Conservation (phyloP, 2,797 vertebrate genomes). For the Manis javanica region DNA sequence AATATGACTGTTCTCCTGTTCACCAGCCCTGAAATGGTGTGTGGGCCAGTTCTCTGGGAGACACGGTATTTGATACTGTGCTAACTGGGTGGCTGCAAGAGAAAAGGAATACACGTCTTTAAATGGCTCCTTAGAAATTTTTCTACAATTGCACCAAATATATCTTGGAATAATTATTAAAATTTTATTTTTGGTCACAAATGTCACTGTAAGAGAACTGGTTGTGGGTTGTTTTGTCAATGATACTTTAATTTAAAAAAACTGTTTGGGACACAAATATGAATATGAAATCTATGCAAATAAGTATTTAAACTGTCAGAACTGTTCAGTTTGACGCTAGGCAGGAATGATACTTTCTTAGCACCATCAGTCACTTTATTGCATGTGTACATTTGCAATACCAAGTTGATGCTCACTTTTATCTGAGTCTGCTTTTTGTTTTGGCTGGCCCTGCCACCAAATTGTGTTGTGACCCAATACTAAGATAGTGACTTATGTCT, state of each 20-base stretch:
- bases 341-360: background rate
- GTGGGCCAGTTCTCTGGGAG: constrained; percentile 34
- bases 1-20: constrained; percentile 38
- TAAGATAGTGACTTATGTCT: background rate
- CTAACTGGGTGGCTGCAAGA: constrained; percentile 52
- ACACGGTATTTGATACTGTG: background rate
- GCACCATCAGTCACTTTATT: background rate
- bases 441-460: background rate
- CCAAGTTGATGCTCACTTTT: background rate
- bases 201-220: background rate
- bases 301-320: background rate
- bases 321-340: background rate
- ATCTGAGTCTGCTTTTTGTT: background rate
- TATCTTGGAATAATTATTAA: background rate
- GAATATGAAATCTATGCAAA: background rate
- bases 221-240: too few relatives aligned
- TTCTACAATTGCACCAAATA: background rate
- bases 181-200: background rate
- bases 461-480: background rate
- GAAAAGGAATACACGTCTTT: background rate
- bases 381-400: background rate
- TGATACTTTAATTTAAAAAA: background rate
- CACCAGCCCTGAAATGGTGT: constrained; percentile 29
- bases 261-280: background rate
- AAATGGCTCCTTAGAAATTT: background rate